Evolutionary conservation across 2,888 invertebrate genomes (phyloP).

Genomic region (Metellina segmentata): DNA sequence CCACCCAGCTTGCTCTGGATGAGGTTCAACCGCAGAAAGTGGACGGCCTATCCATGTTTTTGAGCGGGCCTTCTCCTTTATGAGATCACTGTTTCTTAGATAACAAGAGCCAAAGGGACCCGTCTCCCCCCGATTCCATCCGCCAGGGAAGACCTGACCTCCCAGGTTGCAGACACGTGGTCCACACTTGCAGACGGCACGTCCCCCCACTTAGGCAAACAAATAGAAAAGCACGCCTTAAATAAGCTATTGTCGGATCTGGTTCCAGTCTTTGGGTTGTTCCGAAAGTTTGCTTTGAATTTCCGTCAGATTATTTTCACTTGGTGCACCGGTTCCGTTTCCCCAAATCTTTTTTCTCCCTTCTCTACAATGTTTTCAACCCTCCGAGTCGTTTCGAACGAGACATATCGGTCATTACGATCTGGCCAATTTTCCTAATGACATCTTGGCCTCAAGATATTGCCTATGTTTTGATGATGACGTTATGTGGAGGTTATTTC

Average conservation of each 20-base stretch:
- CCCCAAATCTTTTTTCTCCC: too few relatives aligned
- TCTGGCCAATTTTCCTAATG: too few relatives aligned
- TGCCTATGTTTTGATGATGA: too few relatives aligned
- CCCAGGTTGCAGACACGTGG: constrained; percentile 70
- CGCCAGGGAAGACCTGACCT: constrained; percentile 46
- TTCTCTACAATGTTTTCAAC: too few relatives aligned
- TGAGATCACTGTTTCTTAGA: too few relatives aligned
- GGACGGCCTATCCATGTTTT: neutral
- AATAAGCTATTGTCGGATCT: constrained; percentile 58
- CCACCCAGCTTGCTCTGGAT: neutral
- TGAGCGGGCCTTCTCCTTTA: constrained; percentile 37
- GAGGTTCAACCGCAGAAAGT: neutral
- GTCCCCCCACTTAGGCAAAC: constrained; percentile 53
- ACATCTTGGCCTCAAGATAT: too few relatives aligned
- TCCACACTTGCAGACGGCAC: constrained; percentile 40
- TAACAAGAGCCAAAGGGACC: constrained; percentile 15
- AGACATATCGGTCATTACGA: too few relatives aligned
- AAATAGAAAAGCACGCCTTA: constrained; percentile 62
- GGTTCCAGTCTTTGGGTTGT: neutral
- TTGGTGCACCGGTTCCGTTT: constrained; percentile 15
- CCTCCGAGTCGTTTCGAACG: too few relatives aligned
- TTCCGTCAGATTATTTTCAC: constrained; percentile 60
- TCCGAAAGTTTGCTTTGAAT: constrained; percentile 61
- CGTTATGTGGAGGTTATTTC: too few relatives aligned
- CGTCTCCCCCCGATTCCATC: constrained; percentile 44